Conservation (phyloP, 2,113 vertebrate genomes). For the Trogon surrucura region DNA sequence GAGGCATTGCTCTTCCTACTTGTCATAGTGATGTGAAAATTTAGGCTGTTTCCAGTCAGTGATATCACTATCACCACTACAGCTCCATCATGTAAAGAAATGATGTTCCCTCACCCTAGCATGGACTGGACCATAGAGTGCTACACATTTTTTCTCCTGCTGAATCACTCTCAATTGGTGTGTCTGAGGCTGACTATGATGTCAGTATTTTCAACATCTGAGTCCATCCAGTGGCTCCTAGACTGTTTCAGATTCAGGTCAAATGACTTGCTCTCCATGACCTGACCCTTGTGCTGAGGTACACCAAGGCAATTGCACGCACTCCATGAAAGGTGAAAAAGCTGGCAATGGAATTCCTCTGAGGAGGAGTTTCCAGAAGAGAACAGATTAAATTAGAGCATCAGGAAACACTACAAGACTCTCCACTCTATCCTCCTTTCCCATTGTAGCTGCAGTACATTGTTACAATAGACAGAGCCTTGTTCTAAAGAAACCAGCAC, state of each 20-base stretch:
- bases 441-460: not conserved
- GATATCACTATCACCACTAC: not conserved
- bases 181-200: not conserved
- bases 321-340: not conserved
- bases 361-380: not conserved
- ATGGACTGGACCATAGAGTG: not conserved
- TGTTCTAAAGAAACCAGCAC: not conserved
- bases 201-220: not conserved
- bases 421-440: not conserved
- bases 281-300: not conserved
- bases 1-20: not conserved
- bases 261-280: not conserved
- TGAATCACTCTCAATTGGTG: not conserved
- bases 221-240: not conserved
- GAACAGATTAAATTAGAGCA: not conserved
- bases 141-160: not conserved
- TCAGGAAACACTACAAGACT: not conserved
- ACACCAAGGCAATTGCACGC: not conserved
- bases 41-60: not conserved
- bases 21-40: not conserved
- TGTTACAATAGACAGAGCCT: not conserved
- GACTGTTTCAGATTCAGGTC: not conserved
- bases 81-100: not conserved
- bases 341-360: not conserved
- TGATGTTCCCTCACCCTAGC: not conserved